Percentiles rank a stretch among this genome's conserved stretches.
These are phyloP conservation scores for Crocuta crocuta DNA, from an alignment of 2,113 vertebrate species.

Conservation along the genomic window DNA sequence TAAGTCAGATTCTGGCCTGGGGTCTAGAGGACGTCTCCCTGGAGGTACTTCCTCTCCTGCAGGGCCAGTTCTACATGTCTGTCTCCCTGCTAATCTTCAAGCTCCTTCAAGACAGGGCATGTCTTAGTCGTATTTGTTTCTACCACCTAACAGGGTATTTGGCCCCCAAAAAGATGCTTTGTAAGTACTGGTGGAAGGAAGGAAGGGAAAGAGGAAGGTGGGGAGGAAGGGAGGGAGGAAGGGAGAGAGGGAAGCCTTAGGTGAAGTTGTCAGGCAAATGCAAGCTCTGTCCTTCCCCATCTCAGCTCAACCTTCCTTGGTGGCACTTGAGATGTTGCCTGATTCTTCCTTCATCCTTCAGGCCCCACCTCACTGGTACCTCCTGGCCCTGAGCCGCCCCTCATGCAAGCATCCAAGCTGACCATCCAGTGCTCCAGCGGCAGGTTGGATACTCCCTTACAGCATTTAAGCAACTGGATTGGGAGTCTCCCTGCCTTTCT, in stretches of 20 bases:
- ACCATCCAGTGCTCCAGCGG: background rate
- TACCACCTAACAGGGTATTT: background rate
- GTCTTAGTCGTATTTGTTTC: background rate
- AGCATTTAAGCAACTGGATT: too few species aligned
- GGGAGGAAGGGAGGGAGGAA: background rate
- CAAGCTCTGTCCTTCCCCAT: background rate
- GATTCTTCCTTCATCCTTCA: background rate
- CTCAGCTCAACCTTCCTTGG: background rate
- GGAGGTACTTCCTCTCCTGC: background rate
- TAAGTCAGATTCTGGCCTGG: background rate
- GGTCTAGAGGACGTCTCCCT: too few species aligned
- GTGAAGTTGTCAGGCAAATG: background rate
- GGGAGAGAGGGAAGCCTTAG: background rate
- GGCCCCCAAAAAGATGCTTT: background rate
- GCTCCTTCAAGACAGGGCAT: background rate
- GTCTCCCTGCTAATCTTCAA: background rate
- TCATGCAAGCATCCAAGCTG: background rate
- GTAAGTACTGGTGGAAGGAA: background rate
- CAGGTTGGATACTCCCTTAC: accelerated
- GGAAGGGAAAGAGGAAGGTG: background rate
- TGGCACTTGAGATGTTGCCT: too few species aligned
- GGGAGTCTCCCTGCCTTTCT: background rate
- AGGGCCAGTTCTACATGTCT: background rate
- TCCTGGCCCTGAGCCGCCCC: background rate
- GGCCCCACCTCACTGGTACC: background rate